Percentiles rank a stretch among this genome's conserved stretches.
Conservation (phyloP, 2,797 vertebrate species). For the Periophthalmus magnuspinnatus region DNA sequence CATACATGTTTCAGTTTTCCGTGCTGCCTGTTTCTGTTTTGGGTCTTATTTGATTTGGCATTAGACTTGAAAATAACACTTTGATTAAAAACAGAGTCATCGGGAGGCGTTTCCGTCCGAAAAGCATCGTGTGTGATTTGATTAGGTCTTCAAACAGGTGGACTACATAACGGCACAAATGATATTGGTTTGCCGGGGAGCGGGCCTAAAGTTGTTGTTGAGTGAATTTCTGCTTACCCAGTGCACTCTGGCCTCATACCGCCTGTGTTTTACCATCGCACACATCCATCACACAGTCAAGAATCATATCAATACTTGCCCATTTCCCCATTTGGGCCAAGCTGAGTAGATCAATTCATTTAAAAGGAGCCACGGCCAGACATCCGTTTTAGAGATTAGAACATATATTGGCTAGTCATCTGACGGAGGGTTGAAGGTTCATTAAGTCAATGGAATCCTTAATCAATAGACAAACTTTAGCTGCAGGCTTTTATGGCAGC, state of each 20-base stretch:
- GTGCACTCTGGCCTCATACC: constrained; percentile 54
- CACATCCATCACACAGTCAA: constrained; percentile 80
- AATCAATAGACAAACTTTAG: constrained; percentile 90
- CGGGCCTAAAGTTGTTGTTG: constrained; percentile 52
- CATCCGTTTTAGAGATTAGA: constrained; percentile 89
- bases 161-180: constrained; percentile 49
- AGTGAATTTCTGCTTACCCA: constrained; percentile 55
- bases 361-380: constrained; percentile 85
- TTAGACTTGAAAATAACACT: background rate
- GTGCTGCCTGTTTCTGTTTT: background rate
- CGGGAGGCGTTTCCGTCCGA: constrained; percentile 15
- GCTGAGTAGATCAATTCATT: constrained; percentile 85
- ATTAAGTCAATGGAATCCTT: constrained; percentile 97
- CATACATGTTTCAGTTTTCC: background rate
- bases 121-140: constrained; percentile 18
- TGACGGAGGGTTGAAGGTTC: constrained; percentile 88
- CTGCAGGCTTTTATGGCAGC: constrained; percentile 73
- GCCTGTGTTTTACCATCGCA: constrained; percentile 76
- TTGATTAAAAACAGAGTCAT: constrained; percentile 17
- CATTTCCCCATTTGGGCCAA: constrained; percentile 83
- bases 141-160: constrained; percentile 39
- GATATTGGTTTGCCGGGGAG: constrained; percentile 62
- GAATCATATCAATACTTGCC: constrained; percentile 83
- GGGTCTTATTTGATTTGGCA: background rate
- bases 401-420: constrained; percentile 84